These are phyloP conservation scores for Hydractinia symbiolongicarpus DNA, from an alignment of 30 jellyfish, hydroid and myxozoan species.

Conservation along the genomic window DNA sequence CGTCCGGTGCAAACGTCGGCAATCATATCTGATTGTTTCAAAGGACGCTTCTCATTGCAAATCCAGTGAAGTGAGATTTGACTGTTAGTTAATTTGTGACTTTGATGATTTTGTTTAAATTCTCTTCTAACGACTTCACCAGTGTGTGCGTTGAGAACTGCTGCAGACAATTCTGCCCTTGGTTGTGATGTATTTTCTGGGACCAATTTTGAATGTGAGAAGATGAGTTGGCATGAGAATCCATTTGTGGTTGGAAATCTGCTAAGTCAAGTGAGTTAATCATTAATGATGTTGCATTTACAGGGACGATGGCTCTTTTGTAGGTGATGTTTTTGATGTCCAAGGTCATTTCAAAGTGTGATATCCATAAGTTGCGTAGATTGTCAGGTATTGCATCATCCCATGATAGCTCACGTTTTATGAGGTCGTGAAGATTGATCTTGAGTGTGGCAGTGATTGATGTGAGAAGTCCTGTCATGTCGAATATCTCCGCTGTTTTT, in stretches of 20 bases:
- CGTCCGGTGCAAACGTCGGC: constrained; percentile 32
- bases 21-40: constrained; percentile 19
- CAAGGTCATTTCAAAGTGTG: not conserved
- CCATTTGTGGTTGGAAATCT: too few relatives aligned
- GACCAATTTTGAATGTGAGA: not conserved
- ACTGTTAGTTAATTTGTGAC: constrained; percentile 17
- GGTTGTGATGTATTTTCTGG: constrained; percentile 8
- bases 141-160: constrained; percentile 19
- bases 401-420: not conserved
- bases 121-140: constrained; percentile 24
- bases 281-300: not conserved
- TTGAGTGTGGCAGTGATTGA: not conserved
- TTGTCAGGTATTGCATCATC: not conserved
- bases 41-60: constrained; percentile 12
- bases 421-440: not conserved
- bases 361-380: not conserved
- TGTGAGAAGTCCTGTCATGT: not conserved
- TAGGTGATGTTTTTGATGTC: not conserved
- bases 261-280: not conserved
- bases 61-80: constrained; percentile 24
- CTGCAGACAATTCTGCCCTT: constrained; percentile 22
- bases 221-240: not conserved
- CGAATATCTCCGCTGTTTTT: not conserved
- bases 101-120: not conserved
- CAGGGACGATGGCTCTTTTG: not conserved